A percentile compares a stretch with the other conserved stretches of the same genome.
Conservation (phyloP, 1,140 invertebrate genomes). For the Neodiprion lecontei region DNA sequence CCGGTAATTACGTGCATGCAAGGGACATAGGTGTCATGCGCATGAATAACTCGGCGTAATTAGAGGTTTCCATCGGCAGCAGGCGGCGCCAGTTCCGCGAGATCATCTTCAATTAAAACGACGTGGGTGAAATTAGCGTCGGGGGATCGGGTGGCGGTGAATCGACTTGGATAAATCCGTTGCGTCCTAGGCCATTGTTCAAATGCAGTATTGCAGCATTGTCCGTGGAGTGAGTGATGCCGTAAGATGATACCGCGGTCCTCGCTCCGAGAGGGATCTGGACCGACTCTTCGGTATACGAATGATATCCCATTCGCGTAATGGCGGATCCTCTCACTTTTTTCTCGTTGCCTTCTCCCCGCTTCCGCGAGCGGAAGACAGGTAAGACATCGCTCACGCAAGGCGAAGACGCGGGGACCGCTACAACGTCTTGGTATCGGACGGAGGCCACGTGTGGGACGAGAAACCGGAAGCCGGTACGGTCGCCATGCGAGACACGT, state of each 20-base stretch:
- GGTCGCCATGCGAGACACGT: constrained; percentile 37
- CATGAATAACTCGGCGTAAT: background rate
- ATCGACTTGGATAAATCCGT: background rate
- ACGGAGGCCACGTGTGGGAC: constrained; percentile 41
- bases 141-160: background rate
- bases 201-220: background rate
- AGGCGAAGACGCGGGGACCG: constrained; percentile 35
- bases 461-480: constrained; percentile 49
- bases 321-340: constrained; percentile 10
- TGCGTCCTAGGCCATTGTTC: background rate
- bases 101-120: too few species aligned
- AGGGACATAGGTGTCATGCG: too few species aligned
- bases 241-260: constrained; percentile 28
- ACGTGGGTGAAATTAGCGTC: background rate
- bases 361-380: constrained; percentile 22
- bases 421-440: constrained; percentile 4
- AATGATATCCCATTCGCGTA: constrained; percentile 51
- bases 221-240: constrained; percentile 38
- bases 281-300: constrained; percentile 33
- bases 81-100: background rate
- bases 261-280: constrained; percentile 28
- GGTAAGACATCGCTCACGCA: constrained; percentile 43
- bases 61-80: background rate
- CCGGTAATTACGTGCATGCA: too few species aligned
- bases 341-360: constrained; percentile 23